Evolutionary conservation across 2,888 invertebrate genomes (phyloP), one percentile per base, ranked within the genome.

Genomic region (Octodonta nipae): DNA sequence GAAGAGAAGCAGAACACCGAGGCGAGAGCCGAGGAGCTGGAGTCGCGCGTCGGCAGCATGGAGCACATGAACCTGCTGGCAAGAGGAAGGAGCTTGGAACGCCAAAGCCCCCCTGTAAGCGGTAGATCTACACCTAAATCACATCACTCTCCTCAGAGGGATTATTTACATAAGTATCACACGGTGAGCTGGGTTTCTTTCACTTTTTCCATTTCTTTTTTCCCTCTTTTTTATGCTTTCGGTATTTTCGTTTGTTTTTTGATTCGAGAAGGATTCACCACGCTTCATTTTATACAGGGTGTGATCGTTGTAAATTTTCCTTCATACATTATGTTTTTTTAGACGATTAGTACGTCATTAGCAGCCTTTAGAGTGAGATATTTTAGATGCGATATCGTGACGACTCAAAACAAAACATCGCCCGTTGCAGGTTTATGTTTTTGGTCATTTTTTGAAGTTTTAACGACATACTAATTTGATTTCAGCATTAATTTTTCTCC

Each of bases 1-100:
- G 70, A 69, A 36, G 60, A 61, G 44, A 60, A 61, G 59, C 89
- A 91, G 64, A 88, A 76, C 60, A 91, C 98, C 0, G 96, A 98
- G 64, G 89, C 92, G 4, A 65, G 95, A 27, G 96, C 96, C 0
- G 96, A 96, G 65, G 96, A 96, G 60, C 68, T 98, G 41, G 98
- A 96, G 64, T 92, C 88, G 42, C 75, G 92, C 52, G 88, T 95
- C 45, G 93, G 89, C 49, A 91, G 88, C 64, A 76, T 92, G 65
- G 93, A 93, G 61, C 88, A 89, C 59, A 86, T 91, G 75, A 87
- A 88, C 69, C 68, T 87, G 46, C 60, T 87, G 52, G 69, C 75
- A 43, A 73, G 73, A 55, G 87, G 69, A 43, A 75, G 78, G 41
- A 77, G 78, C 63, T 70, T 71, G 50, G 75, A 75, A 49, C 57